Percentiles rank a stretch among this genome's conserved stretches.
Evolutionary conservation across 2,113 vertebrate species (phyloP).

Genomic region (Melanostigma gelatinosum): DNA sequence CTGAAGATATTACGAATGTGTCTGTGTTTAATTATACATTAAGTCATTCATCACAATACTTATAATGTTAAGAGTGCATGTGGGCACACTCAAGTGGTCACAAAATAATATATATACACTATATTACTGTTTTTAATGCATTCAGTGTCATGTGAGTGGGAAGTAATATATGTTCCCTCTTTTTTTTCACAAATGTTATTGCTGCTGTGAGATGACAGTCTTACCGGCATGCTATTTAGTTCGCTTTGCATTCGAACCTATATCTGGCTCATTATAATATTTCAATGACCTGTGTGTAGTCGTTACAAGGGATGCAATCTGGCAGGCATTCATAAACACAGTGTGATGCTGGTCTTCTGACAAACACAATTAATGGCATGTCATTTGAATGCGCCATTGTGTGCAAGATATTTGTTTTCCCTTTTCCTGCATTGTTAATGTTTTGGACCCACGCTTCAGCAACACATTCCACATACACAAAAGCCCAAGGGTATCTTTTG

Average conservation of each 20-base stretch:
- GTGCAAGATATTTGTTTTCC: conserved; percentile 55
- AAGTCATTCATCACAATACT: neutral
- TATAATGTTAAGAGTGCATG: neutral
- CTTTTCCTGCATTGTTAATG: conserved; percentile 60
- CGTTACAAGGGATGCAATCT: conserved; percentile 10
- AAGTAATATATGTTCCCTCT: neutral
- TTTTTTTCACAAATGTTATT: neutral
- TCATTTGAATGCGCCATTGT: conserved; percentile 62
- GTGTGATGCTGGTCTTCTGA: conserved; percentile 34
- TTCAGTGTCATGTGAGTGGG: neutral
- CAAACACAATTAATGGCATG: conserved; percentile 57
- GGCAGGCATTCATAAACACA: conserved; percentile 37
- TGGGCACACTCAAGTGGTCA: neutral
- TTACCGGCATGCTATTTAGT: neutral
- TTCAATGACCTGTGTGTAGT: conserved; percentile 11
- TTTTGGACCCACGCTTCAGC: conserved; percentile 55
- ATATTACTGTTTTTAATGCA: neutral
- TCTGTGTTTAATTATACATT: neutral
- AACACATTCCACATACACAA: conserved; percentile 64
- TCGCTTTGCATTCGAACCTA: conserved; percentile 8
- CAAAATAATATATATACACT: neutral
- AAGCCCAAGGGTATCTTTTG: conserved; percentile 77
- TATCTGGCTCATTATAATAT: conserved; percentile 2
- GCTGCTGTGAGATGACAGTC: neutral
- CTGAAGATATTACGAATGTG: neutral